Base-by-base conservation (phyloP, 2,888 invertebrate species). In the Cartodere bifasciata region DNA sequence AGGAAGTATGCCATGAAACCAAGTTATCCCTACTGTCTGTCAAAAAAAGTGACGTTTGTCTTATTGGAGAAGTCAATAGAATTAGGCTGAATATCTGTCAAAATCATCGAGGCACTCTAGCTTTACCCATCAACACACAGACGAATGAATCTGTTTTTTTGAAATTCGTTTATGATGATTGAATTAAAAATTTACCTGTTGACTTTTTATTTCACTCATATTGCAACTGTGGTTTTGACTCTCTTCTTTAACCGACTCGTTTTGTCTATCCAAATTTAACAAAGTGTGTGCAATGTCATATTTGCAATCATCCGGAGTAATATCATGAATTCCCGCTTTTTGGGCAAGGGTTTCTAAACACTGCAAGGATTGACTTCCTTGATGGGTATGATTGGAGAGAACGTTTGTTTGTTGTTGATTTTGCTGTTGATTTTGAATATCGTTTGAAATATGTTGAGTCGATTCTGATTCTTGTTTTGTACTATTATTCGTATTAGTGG, bases 291-390 rank as follows among this genome's bases (percentile, higher is more conserved):
- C 75, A 36, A 74, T 73, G 55, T 78, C 77, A 64, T 77, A 78
- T 56, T 77, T 77, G 40, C 61, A 62, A 53, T 78, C 78, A 52
- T 77, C 78, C 48, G 76, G 73, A 11, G 76, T 77, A 9, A 78
- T 76, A 41, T 60, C 59, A 42, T 57, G 56, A 29, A 60, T 60
- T 2, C 78, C 78, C 29, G 78, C 78, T 44, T 78, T 78, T 49
- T 78, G 75, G 9, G 78, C 78, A 36, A 78, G 63, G 1, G 77
- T 78, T 52, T 78, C 78, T 39, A 78, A 56, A 48, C 76, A 77
- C 69, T 78, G 77, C 29, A 78, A 52, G 2, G 69, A 68, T 23
- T 68, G 48, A 43, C 64, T 64, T 10, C 50, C 50, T 13, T 50
- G 43, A 21, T 42, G 45, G 32, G 23, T 37, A 34, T 21, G 31